Evolutionary conservation across 2,797 vertebrate species (phyloP).

Genomic region (Cuniculus paca): DNA sequence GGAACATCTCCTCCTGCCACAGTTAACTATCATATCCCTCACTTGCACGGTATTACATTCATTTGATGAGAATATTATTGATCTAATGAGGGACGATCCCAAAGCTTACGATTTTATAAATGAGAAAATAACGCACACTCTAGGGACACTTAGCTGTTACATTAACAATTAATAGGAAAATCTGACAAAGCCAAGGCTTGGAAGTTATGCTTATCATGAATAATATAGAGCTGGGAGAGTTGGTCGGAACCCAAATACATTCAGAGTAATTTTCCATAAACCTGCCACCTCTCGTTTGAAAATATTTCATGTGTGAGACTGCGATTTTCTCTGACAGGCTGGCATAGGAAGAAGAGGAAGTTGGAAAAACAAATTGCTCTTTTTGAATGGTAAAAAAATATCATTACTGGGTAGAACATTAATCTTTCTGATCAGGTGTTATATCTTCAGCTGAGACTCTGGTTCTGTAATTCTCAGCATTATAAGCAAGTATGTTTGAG

Average conservation of each 20-base stretch:
- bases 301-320: constrained; percentile 71
- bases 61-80: constrained; percentile 82
- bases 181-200: constrained; percentile 72
- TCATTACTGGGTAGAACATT: constrained; percentile 66
- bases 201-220: constrained; percentile 78
- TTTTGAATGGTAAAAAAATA: constrained; percentile 68
- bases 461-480: constrained; percentile 4
- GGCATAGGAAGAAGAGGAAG: constrained; percentile 74
- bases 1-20: accelerated
- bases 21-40: neutral
- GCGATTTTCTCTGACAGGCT: constrained; percentile 76
- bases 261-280: constrained; percentile 84
- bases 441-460: constrained; percentile 55
- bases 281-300: constrained; percentile 81
- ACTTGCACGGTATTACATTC: constrained; percentile 3
- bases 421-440: constrained; percentile 70
- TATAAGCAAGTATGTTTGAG: constrained; percentile 30
- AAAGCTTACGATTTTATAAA: constrained; percentile 83
- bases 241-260: constrained; percentile 74
- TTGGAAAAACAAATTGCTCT: constrained; percentile 79
- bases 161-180: constrained; percentile 87
- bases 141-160: constrained; percentile 76
- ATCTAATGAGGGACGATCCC: constrained; percentile 84
- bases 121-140: constrained; percentile 83
- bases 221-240: constrained; percentile 69